Base-by-base conservation (phyloP, 1,140 invertebrate species). In the Frieseomelitta varia region DNA sequence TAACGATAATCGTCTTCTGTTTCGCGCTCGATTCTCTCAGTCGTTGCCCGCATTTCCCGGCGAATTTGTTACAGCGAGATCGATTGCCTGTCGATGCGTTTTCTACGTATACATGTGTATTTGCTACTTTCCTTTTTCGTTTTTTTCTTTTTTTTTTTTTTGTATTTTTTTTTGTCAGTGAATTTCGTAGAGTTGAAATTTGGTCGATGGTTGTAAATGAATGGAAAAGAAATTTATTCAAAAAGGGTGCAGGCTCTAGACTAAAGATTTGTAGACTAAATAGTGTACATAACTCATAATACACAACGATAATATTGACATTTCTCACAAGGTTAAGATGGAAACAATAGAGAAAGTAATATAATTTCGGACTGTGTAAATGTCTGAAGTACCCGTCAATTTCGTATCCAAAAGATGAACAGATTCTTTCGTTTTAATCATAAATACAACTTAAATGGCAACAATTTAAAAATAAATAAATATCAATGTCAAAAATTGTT, bases 1-100 rank as follows among this genome's bases (percentile, higher is more conserved):
- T 77, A 87, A 77, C 78, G 55, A 88, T 71, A 58, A 80, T 58
- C 47, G n/a, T 30, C 34, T 30, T 56, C 24, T 39, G 74, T 34
- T 34, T 24, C 53, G 12, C 27, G 21, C 39, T 17, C 24, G 34
- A 76, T 72, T 53, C 69, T 15, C 11, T 24, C 14, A n/a, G 10
- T 8, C 39, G 24, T 63, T 76, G 21, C n/a, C 21, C 72, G 17
- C 6, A 47, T 30, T 56, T 74, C 72, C 30, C 47, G 4, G 15
- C 11, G 21, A 27, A 51, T 47, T 65, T 65, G 14, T 8, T 4
- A n/a, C n/a, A n/a, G 12, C 1, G 15, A 27, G 27, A 65, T 65
- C 15, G 15, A 30, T 65, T 30, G 2, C 1, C 2, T 27, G 61
- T 63, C 15, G 61, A 63, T 4, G 15, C 39, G 39, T 47, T 47